Percentiles rank a stretch among this genome's conserved stretches.
Conservation (phyloP, 2,113 vertebrate genomes). For the Bos taurus region ARS-UCD2.0 NC_037342.1:66761001-66761500, state of each 20-base stretch:
- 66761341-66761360: too few relatives aligned
- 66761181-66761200: not conserved
- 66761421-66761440: too few relatives aligned
- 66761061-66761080: not conserved
- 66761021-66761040: not conserved
- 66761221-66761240: rapidly evolving
- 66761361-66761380: too few relatives aligned
- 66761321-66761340: too few relatives aligned
- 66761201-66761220: not conserved
- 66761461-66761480: too few relatives aligned
- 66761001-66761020: not conserved
- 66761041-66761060: not conserved
- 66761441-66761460: too few relatives aligned
- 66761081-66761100: not conserved
- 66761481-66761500: too few relatives aligned
- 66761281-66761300: too few relatives aligned
- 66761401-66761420: too few relatives aligned
- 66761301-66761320: too few relatives aligned
- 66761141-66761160: not conserved
- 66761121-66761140: not conserved
- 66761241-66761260: not conserved
- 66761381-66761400: too few relatives aligned
- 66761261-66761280: too few relatives aligned
- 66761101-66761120: not conserved
- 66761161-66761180: not conserved